These are phyloP conservation scores for Xenopus petersii DNA, from an alignment of 2,797 vertebrate genomes.

Conservation along the genomic window DNA sequence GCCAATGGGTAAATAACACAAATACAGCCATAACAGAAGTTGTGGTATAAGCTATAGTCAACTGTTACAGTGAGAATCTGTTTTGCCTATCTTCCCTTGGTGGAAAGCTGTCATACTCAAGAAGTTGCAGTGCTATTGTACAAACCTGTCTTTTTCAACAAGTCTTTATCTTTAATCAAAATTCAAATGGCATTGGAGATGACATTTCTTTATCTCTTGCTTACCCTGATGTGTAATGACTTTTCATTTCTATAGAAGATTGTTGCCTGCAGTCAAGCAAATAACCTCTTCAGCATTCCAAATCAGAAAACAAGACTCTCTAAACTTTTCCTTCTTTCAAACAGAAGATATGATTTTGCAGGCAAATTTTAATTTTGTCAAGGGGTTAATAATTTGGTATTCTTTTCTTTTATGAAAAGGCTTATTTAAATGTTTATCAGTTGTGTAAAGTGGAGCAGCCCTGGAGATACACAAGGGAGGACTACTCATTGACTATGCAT, in stretches of 20 bases:
- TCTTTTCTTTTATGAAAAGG: slow-evolving; percentile 75
- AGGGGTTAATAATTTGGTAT: slow-evolving; percentile 74
- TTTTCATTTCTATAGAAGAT: neutral
- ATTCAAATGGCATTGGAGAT: too few relatives aligned
- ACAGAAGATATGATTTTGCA: slow-evolving; percentile 50
- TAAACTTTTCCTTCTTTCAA: neutral
- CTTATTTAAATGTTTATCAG: slow-evolving; percentile 89
- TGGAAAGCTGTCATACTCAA: too few relatives aligned
- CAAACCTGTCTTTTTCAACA: too few relatives aligned
- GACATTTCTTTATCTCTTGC: too few relatives aligned
- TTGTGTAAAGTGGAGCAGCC: slow-evolving; percentile 79
- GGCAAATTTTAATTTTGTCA: slow-evolving; percentile 56
- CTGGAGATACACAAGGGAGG: slow-evolving; percentile 75
- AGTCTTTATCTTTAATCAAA: too few relatives aligned
- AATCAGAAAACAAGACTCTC: neutral
- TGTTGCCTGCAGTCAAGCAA: too few relatives aligned
- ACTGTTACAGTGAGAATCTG: too few relatives aligned
- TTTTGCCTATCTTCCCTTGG: too few relatives aligned
- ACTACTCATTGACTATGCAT: slow-evolving; percentile 95
- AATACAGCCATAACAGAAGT: too few relatives aligned
- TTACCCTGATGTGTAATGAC: neutral
- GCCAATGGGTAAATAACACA: too few relatives aligned
- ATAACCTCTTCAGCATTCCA: neutral
- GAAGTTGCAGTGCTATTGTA: too few relatives aligned
- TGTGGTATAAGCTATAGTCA: too few relatives aligned